Evolutionary conservation across 2,113 vertebrate species (phyloP).

Genomic region (Tachysurus fulvidraco): DNA sequence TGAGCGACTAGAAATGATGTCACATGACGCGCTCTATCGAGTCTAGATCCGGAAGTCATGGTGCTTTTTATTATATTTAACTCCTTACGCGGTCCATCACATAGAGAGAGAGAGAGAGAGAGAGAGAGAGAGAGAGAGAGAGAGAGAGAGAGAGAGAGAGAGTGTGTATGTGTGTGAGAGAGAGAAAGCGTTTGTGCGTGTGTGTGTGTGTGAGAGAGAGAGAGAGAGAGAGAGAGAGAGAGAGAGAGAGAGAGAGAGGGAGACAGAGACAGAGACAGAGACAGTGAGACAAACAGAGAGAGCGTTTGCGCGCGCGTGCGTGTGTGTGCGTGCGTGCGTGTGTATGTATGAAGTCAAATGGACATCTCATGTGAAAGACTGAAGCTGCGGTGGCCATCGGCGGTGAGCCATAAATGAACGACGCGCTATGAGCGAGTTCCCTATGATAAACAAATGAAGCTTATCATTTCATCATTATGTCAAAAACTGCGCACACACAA

Average conservation of each 20-base stretch:
- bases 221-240: background rate
- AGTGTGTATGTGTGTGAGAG: background rate
- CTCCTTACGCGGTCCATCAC: background rate
- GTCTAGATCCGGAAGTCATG: background rate
- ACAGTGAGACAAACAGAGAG: background rate
- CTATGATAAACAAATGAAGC: conserved; percentile 43
- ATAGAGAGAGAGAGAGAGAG: background rate
- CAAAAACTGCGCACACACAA: conserved; percentile 23
- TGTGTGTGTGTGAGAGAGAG: conserved; percentile 12
- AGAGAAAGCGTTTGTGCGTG: background rate
- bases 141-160: conserved; percentile 1
- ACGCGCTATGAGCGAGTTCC: background rate
- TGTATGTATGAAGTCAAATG: conserved; percentile 27
- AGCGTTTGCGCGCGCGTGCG: background rate
- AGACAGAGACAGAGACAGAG: background rate
- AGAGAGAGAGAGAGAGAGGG: background rate
- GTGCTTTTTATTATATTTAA: conserved; percentile 27
- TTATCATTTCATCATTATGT: conserved; percentile 33
- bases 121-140: background rate
- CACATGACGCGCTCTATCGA: background rate
- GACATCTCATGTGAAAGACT: background rate
- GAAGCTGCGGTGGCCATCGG: conserved; percentile 12
- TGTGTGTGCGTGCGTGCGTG: background rate
- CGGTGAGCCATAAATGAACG: background rate
- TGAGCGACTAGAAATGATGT: background rate